A percentile compares a stretch with the other conserved stretches of the same genome.
Evolutionary conservation across 35 echinoderm and acorn worm genomes (phyloP).

Genomic region (Hemicentrotus pulcherrimus): DNA sequence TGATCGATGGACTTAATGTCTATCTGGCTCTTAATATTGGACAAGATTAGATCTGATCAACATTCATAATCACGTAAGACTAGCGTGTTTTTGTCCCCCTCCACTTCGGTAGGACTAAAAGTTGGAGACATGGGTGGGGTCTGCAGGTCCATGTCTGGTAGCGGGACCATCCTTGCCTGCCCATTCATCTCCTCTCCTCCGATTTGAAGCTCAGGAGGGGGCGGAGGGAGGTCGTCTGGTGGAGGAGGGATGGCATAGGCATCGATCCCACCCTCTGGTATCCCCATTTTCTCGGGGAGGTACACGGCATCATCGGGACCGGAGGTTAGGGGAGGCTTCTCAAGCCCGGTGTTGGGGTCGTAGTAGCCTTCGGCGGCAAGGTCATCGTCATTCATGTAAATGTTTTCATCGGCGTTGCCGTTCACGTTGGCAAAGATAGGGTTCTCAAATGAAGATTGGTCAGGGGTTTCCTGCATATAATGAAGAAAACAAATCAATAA

Average conservation of each 20-base stretch:
- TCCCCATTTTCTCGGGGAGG: conserved; percentile 38
- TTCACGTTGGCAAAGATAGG: background rate
- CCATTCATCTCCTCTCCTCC: background rate
- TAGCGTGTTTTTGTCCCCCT: conserved; percentile 59
- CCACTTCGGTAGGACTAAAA: conserved; percentile 50
- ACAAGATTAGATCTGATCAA: background rate
- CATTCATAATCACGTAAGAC: conserved; percentile 43
- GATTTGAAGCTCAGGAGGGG: conserved; percentile 22
- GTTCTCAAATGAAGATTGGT: conserved; percentile 19
- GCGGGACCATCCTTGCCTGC: background rate
- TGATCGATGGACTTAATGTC: background rate
- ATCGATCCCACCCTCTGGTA: conserved; percentile 43
- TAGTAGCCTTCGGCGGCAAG: background rate
- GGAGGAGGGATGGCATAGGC: conserved; percentile 15
- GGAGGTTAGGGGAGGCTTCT: background rate
- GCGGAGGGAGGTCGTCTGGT: background rate
- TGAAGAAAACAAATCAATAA: background rate
- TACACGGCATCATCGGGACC: background rate
- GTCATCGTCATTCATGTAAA: conserved; percentile 44
- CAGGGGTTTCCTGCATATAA: background rate
- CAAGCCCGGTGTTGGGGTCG: conserved; percentile 28
- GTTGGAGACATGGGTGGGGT: conserved; percentile 47
- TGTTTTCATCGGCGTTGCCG: background rate
- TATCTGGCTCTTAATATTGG: background rate
- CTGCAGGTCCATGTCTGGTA: conserved; percentile 39